phyloP scores from a whole-genome alignment of 2,113 vertebrate species.

The Aramus guarauna region DNA sequence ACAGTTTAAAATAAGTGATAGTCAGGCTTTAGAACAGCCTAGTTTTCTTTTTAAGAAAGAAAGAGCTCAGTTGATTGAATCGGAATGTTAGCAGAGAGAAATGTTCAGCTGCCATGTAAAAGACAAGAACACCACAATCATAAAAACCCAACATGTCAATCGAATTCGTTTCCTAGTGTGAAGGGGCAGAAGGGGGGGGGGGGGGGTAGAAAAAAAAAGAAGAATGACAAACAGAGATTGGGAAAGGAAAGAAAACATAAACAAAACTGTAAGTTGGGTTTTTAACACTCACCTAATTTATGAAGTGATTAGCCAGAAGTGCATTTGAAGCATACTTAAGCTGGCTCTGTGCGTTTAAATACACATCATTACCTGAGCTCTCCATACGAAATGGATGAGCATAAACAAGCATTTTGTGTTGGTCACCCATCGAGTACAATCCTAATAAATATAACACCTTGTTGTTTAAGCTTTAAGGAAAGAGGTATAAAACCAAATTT shows the following conservation, averaged over 20 bases:
- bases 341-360: slow-evolving; percentile 54
- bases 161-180: not conserved
- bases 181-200: no score
- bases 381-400: not conserved
- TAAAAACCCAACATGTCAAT: slow-evolving; percentile 28
- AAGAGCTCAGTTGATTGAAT: not conserved
- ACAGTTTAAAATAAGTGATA: not conserved
- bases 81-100: slow-evolving; percentile 15
- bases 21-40: not conserved
- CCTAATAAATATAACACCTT: not conserved
- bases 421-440: not conserved
- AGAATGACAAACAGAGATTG: not conserved
- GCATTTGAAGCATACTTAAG: slow-evolving; percentile 51
- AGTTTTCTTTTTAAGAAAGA: not conserved
- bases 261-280: not conserved
- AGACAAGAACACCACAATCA: slow-evolving; percentile 24
- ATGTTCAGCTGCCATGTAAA: not conserved
- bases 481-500: not conserved
- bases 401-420: not conserved
- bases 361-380: slow-evolving; percentile 39
- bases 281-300: slow-evolving; percentile 65
- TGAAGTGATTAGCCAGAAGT: slow-evolving; percentile 53
- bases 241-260: slow-evolving; percentile 24
- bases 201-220: not conserved
- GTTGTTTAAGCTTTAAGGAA: not conserved